phyloP scores from a whole-genome alignment of 2,113 vertebrate genomes.

The Opisthocomus hoazin region DNA sequence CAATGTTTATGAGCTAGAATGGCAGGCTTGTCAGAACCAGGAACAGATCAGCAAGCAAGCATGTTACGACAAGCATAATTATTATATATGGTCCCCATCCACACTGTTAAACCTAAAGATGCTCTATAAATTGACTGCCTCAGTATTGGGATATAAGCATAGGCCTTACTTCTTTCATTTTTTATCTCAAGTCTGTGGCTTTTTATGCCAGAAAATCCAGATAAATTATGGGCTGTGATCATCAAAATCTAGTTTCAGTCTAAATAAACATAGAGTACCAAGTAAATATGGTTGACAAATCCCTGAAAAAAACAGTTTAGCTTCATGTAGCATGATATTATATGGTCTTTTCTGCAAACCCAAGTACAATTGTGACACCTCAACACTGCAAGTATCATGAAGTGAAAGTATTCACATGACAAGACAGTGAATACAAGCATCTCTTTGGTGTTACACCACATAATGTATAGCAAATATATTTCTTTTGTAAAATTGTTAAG shows the following conservation, averaged over 20 bases:
- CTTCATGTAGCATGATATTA: neutral
- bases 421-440: neutral
- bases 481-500: neutral
- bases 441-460: neutral
- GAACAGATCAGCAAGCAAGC: neutral
- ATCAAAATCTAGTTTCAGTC: neutral
- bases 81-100: neutral
- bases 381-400: neutral
- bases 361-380: neutral
- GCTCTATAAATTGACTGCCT: neutral
- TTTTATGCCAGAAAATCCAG: neutral
- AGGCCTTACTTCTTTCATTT: neutral
- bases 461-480: neutral
- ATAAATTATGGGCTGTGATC: neutral
- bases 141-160: neutral
- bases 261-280: neutral
- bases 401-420: neutral
- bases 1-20: neutral
- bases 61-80: neutral
- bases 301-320: neutral
- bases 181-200: neutral
- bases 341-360: neutral
- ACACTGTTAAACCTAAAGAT: neutral
- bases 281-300: neutral
- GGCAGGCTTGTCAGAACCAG: neutral